phyloP scores from a whole-genome alignment of 2,888 invertebrate species.

The Hydroisotoma schaefferi region DNA sequence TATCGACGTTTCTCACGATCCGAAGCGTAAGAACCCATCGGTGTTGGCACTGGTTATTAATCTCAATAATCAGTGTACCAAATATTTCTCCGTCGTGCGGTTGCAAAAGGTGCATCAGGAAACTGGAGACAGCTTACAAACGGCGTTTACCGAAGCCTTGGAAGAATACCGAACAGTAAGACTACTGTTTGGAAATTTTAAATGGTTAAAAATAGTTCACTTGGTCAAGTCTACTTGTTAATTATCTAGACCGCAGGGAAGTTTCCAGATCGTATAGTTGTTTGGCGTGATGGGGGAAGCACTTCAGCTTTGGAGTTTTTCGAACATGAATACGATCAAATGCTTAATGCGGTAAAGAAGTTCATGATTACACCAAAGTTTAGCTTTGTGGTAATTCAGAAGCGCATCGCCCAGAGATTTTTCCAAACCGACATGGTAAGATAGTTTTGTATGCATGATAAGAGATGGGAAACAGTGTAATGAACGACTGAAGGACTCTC shows the following conservation, averaged over 20 bases:
- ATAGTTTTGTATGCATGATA: neutral
- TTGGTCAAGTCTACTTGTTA: conserved; percentile 1
- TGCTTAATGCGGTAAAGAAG: conserved; percentile 59
- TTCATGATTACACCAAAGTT: conserved; percentile 61
- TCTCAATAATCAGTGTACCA: conserved; percentile 68
- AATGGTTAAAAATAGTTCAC: neutral
- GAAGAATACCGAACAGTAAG: neutral
- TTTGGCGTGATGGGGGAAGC: conserved; percentile 90
- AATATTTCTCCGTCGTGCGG: conserved; percentile 67
- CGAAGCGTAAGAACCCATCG: conserved; percentile 60
- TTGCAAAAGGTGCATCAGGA: conserved; percentile 37
- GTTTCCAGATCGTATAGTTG: conserved; percentile 74
- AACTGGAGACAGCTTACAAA: conserved; percentile 1
- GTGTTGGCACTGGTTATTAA: conserved; percentile 75
- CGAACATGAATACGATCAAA: conserved; percentile 73
- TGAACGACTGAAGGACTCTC: neutral
- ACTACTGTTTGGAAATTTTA: neutral
- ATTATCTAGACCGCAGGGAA: conserved; percentile 57
- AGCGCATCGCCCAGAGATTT: conserved; percentile 80
- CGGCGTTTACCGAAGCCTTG: conserved; percentile 62
- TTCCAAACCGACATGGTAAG: conserved; percentile 51
- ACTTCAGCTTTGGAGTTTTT: conserved; percentile 76
- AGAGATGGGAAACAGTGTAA: neutral
- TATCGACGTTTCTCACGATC: conserved; percentile 83
- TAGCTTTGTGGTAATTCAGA: conserved; percentile 82